These are phyloP conservation scores for Micrasema minimum DNA, from an alignment of 1,140 invertebrate genomes.

Conservation along the genomic window DNA sequence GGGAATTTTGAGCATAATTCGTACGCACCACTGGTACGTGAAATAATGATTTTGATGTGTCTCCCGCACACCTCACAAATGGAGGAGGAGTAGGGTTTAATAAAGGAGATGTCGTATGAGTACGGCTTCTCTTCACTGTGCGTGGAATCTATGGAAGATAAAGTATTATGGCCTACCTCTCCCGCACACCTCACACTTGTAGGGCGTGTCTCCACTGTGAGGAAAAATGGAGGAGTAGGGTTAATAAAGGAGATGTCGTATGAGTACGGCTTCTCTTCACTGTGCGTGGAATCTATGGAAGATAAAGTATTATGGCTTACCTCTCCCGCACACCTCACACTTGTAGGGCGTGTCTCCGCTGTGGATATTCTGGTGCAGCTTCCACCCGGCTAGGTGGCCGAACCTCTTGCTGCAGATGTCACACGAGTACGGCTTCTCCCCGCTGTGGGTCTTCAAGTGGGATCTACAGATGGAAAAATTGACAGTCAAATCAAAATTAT, in stretches of 20 bases:
- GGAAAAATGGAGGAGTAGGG: conserved; percentile 41
- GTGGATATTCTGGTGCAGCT: conserved; percentile 48
- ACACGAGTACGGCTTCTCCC: conserved; percentile 70
- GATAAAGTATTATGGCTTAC: conserved; percentile 20
- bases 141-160: conserved; percentile 38
- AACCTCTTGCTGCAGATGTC: conserved; percentile 64
- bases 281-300: conserved; percentile 55
- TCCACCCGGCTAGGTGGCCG: conserved; percentile 38
- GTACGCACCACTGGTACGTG: too few species aligned
- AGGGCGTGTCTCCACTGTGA: conserved; percentile 49
- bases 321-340: conserved; percentile 48
- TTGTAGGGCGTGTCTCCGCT: conserved; percentile 49
- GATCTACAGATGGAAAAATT: conserved; percentile 23
- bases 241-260: conserved; percentile 67
- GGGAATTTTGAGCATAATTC: too few species aligned
- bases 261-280: conserved; percentile 68
- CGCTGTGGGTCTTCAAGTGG: conserved; percentile 58
- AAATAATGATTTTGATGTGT: too few species aligned
- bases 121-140: conserved; percentile 69
- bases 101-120: conserved; percentile 67
- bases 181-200: conserved; percentile 49
- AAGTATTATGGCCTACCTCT: conserved; percentile 33
- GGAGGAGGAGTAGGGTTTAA: conserved; percentile 46
- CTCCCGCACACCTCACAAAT: conserved; percentile 48
- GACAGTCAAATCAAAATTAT: too few species aligned